phyloP scores from a whole-genome alignment of 1,140 invertebrate genomes.

The Spodoptera frugiperda region DNA sequence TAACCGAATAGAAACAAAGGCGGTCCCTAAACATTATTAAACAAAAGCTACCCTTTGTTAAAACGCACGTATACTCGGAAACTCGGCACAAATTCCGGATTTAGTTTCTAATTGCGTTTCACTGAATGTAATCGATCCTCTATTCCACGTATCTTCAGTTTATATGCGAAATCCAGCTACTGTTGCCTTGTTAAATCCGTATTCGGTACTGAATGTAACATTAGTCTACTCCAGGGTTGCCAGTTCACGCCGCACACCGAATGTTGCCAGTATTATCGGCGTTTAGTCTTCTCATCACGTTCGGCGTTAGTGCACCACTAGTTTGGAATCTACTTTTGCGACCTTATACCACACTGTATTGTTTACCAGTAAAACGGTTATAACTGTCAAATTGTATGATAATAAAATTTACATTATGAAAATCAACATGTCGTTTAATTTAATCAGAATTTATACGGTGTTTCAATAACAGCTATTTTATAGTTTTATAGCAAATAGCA shows the following conservation, averaged over 20 bases:
- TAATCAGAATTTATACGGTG: too few species aligned
- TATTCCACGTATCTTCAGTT: conserved; percentile 30
- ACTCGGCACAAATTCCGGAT: conserved; percentile 26
- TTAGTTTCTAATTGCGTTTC: conserved; percentile 35
- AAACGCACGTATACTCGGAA: conserved; percentile 1
- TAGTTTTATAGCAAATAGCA: too few species aligned
- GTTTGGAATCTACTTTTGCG: conserved; percentile 32
- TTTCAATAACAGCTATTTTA: too few species aligned
- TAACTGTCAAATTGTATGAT: conserved; percentile 18
- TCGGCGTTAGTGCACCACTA: conserved; percentile 30
- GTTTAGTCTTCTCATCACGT: conserved; percentile 27
- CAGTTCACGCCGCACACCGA: conserved; percentile 11
- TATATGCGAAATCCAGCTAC: conserved; percentile 37
- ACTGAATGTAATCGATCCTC: conserved; percentile 32
- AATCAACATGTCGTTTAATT: too few species aligned
- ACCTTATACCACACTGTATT: conserved; percentile 24
- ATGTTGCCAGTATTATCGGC: conserved; percentile 29
- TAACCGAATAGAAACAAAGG: conserved; percentile 29
- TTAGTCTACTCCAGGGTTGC: conserved; percentile 22
- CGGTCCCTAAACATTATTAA: conserved; percentile 11
- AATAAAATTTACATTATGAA: background rate
- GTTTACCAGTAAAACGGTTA: conserved; percentile 20
- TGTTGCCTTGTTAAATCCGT: conserved; percentile 37
- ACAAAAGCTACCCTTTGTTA: conserved; percentile 3
- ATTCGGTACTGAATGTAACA: conserved; percentile 19